Evolutionary conservation across 1,140 invertebrate species (phyloP).

Genomic region (Cotesia glomerata): DNA sequence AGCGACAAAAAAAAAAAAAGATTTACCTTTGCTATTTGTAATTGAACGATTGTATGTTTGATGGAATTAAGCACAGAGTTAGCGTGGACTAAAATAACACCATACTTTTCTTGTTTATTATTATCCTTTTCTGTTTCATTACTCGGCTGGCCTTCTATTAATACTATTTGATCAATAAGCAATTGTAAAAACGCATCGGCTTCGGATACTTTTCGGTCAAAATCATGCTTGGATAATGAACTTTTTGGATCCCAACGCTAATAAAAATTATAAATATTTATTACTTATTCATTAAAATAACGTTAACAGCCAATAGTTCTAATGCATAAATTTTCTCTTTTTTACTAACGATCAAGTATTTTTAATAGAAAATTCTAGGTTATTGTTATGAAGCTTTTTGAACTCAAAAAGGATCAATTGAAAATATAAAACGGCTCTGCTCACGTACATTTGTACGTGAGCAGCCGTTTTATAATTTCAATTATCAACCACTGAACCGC

Average conservation of each 20-base stretch:
- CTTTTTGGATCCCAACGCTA: constrained; percentile 69
- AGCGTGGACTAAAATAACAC: constrained; percentile 54
- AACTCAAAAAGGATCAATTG: no score
- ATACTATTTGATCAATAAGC: constrained; percentile 90
- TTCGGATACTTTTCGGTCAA: constrained; percentile 91
- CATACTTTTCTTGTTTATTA: constrained; percentile 51
- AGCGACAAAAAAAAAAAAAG: not conserved
- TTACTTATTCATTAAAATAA: not conserved
- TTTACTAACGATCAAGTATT: no score
- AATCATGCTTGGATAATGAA: constrained; percentile 73
- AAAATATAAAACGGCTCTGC: no score
- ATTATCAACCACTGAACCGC: no score
- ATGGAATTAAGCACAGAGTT: constrained; percentile 68
- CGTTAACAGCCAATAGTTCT: no score
- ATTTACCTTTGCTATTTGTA: constrained; percentile 95
- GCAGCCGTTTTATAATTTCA: no score
- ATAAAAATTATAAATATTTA: constrained; percentile 28
- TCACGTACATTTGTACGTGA: no score
- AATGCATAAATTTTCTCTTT: no score
- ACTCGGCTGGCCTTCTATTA: constrained; percentile 61
- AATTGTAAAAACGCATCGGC: constrained; percentile 96
- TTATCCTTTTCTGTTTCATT: constrained; percentile 44
- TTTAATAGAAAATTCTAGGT: no score
- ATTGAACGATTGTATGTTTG: constrained; percentile 95
- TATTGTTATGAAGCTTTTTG: no score